These are phyloP conservation scores for Elephas maximus DNA, from an alignment of 2,113 vertebrate genomes.

Conservation along the genomic window DNA sequence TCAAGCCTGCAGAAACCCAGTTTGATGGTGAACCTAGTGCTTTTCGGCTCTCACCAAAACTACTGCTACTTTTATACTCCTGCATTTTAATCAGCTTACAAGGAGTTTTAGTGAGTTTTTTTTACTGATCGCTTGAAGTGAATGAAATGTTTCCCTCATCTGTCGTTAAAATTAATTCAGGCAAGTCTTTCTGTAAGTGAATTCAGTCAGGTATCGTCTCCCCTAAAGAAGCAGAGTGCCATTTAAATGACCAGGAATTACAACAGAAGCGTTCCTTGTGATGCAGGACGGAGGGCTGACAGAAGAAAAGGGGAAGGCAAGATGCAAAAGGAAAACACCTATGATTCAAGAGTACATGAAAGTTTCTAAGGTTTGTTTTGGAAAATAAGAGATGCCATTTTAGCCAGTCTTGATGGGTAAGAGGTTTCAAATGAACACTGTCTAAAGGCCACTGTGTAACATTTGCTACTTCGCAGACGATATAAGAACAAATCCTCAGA, in stretches of 20 bases:
- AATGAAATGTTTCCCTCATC: neutral
- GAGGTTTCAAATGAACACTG: slow-evolving; percentile 32
- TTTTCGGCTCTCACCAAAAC: slow-evolving; percentile 44
- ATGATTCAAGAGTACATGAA: neutral
- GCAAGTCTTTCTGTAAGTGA: slow-evolving; percentile 45
- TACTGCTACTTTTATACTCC: neutral
- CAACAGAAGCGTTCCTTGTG: neutral
- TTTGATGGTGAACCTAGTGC: neutral
- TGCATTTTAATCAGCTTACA: neutral
- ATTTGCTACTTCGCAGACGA: slow-evolving; percentile 22
- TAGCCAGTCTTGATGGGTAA: slow-evolving; percentile 8
- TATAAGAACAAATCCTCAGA: slow-evolving; percentile 21
- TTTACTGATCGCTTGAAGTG: neutral
- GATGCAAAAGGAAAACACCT: slow-evolving; percentile 22
- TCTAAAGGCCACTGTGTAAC: slow-evolving; percentile 32
- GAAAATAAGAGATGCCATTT: slow-evolving; percentile 41
- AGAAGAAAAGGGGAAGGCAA: slow-evolving; percentile 22
- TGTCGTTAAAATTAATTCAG: slow-evolving; percentile 37
- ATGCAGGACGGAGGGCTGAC: neutral
- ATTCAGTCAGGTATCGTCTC: slow-evolving; percentile 17
- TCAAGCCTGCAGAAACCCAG: neutral
- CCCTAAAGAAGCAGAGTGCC: neutral
- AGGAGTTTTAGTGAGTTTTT: slow-evolving; percentile 1
- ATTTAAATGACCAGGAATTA: neutral
- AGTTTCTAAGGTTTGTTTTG: slow-evolving; percentile 56